Conservation (phyloP, 2,888 invertebrate genomes). For the Xestia rhomboidea region DNA sequence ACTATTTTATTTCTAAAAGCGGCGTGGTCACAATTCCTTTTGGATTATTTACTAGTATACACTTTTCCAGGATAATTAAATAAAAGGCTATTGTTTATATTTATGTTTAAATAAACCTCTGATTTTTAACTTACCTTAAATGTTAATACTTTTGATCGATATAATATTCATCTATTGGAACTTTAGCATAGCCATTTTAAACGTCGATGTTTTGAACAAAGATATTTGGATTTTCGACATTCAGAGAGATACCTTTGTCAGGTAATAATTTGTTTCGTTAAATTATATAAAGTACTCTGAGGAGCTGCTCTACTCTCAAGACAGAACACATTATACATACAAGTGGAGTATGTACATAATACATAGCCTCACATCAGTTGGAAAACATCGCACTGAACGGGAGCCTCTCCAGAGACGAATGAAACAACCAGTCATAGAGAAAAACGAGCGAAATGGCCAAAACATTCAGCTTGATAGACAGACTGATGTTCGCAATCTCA, state of each 20-base stretch:
- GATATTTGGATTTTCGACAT: not conserved
- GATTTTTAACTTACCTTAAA: not conserved
- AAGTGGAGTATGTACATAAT: conserved; percentile 15
- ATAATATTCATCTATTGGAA: not conserved
- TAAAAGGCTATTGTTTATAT: not conserved
- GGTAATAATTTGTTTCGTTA: not conserved
- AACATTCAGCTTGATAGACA: not conserved
- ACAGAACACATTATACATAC: conserved; percentile 11
- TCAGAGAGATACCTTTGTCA: not conserved
- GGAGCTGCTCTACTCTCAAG: conserved; percentile 4
- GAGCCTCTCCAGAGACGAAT: conserved; percentile 26
- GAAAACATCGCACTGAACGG: conserved; percentile 9
- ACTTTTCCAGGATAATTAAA: not conserved
- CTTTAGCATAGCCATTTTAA: not conserved
- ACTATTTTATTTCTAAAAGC: not conserved
- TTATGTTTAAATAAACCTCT: not conserved
- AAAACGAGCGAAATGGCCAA: not conserved
- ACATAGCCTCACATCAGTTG: conserved; percentile 11
- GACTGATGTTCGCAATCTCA: not conserved
- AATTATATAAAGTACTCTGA: conserved; percentile 8
- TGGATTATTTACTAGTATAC: not conserved
- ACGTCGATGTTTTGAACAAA: not conserved
- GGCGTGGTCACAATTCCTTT: not conserved
- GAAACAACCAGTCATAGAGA: conserved; percentile 14
- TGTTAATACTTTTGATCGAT: not conserved